Evolutionary conservation across 2,113 vertebrate species (phyloP).

Genomic region (Etia nguti): DNA sequence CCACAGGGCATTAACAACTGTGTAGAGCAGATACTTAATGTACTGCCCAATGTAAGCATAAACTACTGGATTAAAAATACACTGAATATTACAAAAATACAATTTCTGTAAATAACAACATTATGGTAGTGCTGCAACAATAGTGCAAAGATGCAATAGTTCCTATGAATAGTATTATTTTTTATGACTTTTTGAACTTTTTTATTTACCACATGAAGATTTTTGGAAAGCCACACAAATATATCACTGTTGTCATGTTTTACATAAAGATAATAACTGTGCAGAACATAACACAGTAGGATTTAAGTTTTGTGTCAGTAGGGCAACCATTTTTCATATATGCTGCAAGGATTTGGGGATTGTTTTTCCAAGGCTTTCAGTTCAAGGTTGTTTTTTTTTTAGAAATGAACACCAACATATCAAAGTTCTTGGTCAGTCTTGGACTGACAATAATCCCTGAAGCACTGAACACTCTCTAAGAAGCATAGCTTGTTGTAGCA

Average conservation of each 20-base stretch:
- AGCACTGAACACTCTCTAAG: not conserved
- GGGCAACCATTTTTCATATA: not conserved
- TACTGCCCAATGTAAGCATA: not conserved
- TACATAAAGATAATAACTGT: not conserved
- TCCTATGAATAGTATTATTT: not conserved
- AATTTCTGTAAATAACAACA: not conserved
- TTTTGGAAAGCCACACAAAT: not conserved
- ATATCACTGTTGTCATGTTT: not conserved
- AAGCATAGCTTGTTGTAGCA: not conserved
- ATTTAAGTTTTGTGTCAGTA: not conserved
- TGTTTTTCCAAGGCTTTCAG: not conserved
- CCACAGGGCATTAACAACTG: not conserved
- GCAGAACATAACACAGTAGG: not conserved
- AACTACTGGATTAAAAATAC: not conserved
- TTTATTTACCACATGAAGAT: not conserved
- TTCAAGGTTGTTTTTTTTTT: not conserved
- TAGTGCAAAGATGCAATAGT: not conserved
- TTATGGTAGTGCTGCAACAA: not conserved
- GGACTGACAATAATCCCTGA: not conserved
- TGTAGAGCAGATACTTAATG: not conserved
- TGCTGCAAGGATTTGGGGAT: not conserved
- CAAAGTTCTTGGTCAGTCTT: not conserved
- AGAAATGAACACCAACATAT: not conserved
- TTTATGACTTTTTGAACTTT: not conserved
- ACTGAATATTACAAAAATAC: not conserved